phyloP scores from a whole-genome alignment of 2,888 invertebrate species.

The Drosophila conformis region DNA sequence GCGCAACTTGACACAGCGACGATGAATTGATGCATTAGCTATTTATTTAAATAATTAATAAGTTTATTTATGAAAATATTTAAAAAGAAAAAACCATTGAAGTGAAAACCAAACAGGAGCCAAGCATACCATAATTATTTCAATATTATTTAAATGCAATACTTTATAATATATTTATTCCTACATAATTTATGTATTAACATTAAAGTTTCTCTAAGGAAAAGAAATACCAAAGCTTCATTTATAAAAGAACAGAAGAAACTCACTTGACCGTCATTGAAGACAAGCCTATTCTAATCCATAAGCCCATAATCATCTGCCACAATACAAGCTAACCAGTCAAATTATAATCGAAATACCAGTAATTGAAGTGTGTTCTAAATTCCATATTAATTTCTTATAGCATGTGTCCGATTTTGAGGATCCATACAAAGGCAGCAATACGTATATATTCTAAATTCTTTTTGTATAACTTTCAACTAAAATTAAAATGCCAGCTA shows the following conservation, averaged over 20 bases:
- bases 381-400: slow-evolving; percentile 83
- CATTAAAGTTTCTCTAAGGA: not conserved
- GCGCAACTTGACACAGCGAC: not conserved
- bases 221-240: slow-evolving; percentile 39
- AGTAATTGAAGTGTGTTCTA: slow-evolving; percentile 53
- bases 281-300: slow-evolving; percentile 22
- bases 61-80: slow-evolving; percentile 15
- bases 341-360: slow-evolving; percentile 6
- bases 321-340: slow-evolving; percentile 23
- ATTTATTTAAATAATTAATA: slow-evolving; percentile 2
- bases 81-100: slow-evolving; percentile 23
- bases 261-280: slow-evolving; percentile 23
- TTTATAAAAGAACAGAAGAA: slow-evolving; percentile 14
- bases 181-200: slow-evolving; percentile 1
- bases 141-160: slow-evolving; percentile 4
- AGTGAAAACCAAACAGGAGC: slow-evolving; percentile 56
- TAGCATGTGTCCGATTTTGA: slow-evolving; percentile 90
- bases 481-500: slow-evolving; percentile 59
- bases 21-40: not conserved
- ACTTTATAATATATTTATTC: slow-evolving; percentile 27
- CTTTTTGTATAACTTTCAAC: slow-evolving; percentile 66
- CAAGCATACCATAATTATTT: slow-evolving; percentile 47
- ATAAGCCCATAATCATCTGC: slow-evolving; percentile 12
- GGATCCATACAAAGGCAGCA: slow-evolving; percentile 90
- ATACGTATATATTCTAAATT: slow-evolving; percentile 94